Evolutionary conservation across 2,888 invertebrate genomes (phyloP).

Genomic region (Watsonalla cultraria): DNA sequence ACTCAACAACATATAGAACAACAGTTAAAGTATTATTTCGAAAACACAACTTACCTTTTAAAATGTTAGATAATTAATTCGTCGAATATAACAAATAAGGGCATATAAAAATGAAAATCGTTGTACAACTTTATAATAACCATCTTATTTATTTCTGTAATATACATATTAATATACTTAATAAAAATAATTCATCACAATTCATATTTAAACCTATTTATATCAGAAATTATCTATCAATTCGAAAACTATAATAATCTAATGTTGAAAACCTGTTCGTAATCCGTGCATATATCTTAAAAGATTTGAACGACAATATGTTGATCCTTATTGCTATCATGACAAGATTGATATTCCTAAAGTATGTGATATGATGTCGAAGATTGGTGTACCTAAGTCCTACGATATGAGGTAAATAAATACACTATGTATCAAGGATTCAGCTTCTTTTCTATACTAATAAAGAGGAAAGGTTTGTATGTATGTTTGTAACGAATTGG

Average conservation of each 20-base stretch:
- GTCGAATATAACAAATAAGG: not conserved
- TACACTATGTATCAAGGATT: too few relatives aligned
- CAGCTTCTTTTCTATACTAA: too few relatives aligned
- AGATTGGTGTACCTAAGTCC: too few relatives aligned
- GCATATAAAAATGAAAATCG: constrained; percentile 15
- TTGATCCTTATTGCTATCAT: not conserved
- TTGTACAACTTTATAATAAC: constrained; percentile 23
- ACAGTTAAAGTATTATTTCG: constrained; percentile 29
- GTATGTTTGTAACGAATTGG: too few relatives aligned
- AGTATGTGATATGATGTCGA: constrained; percentile 6
- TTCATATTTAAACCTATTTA: constrained; percentile 3
- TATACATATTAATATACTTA: constrained; percentile 22
- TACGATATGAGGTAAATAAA: too few relatives aligned
- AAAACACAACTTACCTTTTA: constrained; percentile 41
- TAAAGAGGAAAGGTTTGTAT: too few relatives aligned
- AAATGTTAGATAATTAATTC: not conserved
- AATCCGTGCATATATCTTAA: not conserved
- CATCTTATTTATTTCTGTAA: constrained; percentile 38
- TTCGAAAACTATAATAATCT: not conserved
- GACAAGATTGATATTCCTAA: not conserved
- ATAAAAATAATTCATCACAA: constrained; percentile 24
- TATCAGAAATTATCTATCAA: not conserved
- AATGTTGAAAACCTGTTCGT: not conserved
- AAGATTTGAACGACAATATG: not conserved
- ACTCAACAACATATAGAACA: constrained; percentile 36